phyloP scores from a whole-genome alignment of 1,140 invertebrate genomes.

The Trichonephila clavata region DNA sequence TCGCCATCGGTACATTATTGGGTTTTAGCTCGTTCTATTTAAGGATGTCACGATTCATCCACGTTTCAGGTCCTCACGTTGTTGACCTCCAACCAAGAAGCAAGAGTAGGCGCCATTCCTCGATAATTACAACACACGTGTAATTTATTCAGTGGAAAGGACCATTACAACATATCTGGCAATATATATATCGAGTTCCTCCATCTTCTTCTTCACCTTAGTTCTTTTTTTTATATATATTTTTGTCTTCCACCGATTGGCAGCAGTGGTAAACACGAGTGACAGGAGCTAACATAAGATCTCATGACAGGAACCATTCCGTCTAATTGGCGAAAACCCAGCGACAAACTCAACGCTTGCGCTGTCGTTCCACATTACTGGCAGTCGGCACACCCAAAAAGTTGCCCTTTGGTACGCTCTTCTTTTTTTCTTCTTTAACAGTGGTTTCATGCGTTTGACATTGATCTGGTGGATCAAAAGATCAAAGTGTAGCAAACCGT shows the following conservation, averaged over 20 bases:
- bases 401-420: conserved; percentile 13
- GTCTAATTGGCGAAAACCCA: conserved; percentile 35
- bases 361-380: conserved; percentile 47
- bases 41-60: conserved; percentile 30
- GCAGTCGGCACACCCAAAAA: conserved; percentile 5
- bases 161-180: neutral
- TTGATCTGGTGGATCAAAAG: conserved; percentile 36
- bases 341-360: conserved; percentile 50
- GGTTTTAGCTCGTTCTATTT: conserved; percentile 25
- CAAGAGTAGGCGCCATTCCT: neutral
- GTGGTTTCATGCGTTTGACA: conserved; percentile 10
- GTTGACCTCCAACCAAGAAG: conserved; percentile 23
- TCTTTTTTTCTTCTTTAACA: neutral
- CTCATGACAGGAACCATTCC: conserved; percentile 52
- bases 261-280: conserved; percentile 51
- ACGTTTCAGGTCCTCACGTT: conserved; percentile 29
- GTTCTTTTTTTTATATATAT: neutral
- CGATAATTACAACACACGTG: conserved; percentile 29
- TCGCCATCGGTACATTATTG: neutral
- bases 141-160: conserved; percentile 50
- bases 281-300: conserved; percentile 27
- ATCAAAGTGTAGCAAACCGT: conserved; percentile 6
- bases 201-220: neutral
- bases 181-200: neutral
- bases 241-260: conserved; percentile 39